Percentiles rank a stretch among this genome's conserved stretches.
These are phyloP conservation scores for Arrhamphus sclerolepis DNA, from an alignment of 2,797 vertebrate species.

Conservation along the genomic window DNA sequence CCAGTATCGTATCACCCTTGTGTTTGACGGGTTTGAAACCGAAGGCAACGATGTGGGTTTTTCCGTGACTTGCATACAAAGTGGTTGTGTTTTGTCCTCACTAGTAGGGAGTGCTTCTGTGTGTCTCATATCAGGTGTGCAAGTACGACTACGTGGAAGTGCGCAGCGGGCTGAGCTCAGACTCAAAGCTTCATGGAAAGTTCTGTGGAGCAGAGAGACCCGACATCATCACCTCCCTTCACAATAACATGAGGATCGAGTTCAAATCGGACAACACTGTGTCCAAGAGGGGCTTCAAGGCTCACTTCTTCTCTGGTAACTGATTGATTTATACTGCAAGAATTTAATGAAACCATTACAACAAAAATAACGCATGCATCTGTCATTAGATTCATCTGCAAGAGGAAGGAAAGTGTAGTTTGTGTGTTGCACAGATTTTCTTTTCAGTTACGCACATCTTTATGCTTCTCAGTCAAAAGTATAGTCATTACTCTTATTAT, in stretches of 20 bases:
- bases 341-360: too few relatives aligned
- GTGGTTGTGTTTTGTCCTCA: neutral
- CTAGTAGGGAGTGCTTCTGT: slow-evolving; percentile 11
- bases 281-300: slow-evolving; percentile 97
- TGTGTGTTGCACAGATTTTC: too few relatives aligned
- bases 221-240: slow-evolving; percentile 93
- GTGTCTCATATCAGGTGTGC: slow-evolving; percentile 85
- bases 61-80: neutral
- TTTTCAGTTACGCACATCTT: too few relatives aligned
- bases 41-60: slow-evolving; percentile 93
- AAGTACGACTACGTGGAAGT: slow-evolving; percentile 98
- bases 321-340: neutral
- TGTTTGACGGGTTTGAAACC: slow-evolving; percentile 93
- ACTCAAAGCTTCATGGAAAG: slow-evolving; percentile 93
- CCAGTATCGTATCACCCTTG: slow-evolving; percentile 95
- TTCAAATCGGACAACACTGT: slow-evolving; percentile 98
- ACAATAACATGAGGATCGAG: slow-evolving; percentile 98
- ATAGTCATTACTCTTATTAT: too few relatives aligned
- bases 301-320: slow-evolving; percentile 95
- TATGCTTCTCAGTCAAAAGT: too few relatives aligned
- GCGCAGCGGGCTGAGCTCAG: slow-evolving; percentile 88
- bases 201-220: slow-evolving; percentile 95
- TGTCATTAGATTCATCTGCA: too few relatives aligned
- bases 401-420: too few relatives aligned
- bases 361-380: too few relatives aligned